Conservation (phyloP, 2,797 vertebrate species). For the Chelidonichthys spinosus region DNA sequence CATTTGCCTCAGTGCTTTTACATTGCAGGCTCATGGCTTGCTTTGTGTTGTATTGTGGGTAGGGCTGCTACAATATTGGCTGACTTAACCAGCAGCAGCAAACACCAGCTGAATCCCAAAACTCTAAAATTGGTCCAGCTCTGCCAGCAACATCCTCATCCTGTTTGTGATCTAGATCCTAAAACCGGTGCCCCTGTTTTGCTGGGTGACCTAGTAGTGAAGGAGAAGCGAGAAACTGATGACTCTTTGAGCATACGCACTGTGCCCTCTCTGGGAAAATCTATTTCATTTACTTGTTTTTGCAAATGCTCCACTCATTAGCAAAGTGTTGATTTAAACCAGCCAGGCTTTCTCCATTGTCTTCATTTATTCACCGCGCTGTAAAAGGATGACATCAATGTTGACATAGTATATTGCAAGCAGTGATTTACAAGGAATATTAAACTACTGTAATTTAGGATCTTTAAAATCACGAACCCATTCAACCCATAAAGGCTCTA, state of each 20-base stretch:
- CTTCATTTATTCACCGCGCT: background rate
- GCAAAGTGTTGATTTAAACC: background rate
- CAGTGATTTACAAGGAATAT: background rate
- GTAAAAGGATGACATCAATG: background rate
- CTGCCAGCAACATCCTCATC: background rate
- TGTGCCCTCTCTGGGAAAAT: background rate
- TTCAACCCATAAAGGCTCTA: background rate
- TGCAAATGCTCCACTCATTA: background rate
- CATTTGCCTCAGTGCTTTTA: background rate
- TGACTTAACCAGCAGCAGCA: background rate
- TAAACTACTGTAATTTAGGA: background rate
- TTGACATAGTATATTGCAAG: background rate
- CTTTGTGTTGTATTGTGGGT: background rate
- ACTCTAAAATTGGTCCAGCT: background rate
- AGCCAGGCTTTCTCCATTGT: background rate
- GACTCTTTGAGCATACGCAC: background rate
- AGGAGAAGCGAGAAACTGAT: background rate
- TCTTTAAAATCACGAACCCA: background rate
- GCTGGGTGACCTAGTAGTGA: background rate
- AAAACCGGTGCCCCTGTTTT: background rate
- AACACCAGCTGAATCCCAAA: background rate
- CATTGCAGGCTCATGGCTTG: too few relatives aligned
- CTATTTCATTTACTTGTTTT: too few relatives aligned
- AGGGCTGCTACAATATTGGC: background rate
- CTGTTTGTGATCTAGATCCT: constrained; percentile 6